Conservation (phyloP, 1,140 invertebrate genomes). For the Chymomyza costata region DNA sequence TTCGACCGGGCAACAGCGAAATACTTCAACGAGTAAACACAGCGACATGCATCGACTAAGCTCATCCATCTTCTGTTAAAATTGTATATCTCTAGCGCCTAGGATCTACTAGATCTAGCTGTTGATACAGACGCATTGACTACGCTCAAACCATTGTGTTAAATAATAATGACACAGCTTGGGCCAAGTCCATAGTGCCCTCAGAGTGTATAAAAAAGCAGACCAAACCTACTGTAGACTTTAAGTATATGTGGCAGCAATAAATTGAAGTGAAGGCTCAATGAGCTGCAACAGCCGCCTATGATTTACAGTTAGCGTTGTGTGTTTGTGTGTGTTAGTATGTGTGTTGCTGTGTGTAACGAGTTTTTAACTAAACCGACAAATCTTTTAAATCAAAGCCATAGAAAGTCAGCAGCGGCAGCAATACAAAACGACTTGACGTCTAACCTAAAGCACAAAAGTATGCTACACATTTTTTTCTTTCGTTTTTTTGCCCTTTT, state of each 20-base stretch:
- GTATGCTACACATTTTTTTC: constrained; percentile 21
- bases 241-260: constrained; percentile 65
- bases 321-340: constrained; percentile 8
- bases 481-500: background rate
- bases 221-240: too few relatives aligned
- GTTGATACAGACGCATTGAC: too few relatives aligned
- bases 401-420: constrained; percentile 27
- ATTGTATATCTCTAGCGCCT: constrained; percentile 45
- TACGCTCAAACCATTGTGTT: too few relatives aligned
- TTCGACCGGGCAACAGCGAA: too few relatives aligned
- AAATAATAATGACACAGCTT: too few relatives aligned
- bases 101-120: too few relatives aligned
- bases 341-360: constrained; percentile 31
- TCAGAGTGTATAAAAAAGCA: too few relatives aligned
- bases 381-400: constrained; percentile 57
- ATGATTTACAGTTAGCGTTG: too few relatives aligned
- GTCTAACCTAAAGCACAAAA: constrained; percentile 24
- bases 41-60: too few relatives aligned
- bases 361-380: constrained; percentile 68
- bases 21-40: too few relatives aligned
- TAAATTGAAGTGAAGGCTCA: constrained; percentile 58
- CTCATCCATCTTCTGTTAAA: too few relatives aligned
- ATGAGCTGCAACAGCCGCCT: constrained; percentile 34
- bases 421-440: constrained; percentile 16
- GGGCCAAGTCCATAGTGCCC: too few relatives aligned